These are phyloP conservation scores for Agriotes lineatus DNA, from an alignment of 2,888 invertebrate genomes.

Conservation along the genomic window DNA sequence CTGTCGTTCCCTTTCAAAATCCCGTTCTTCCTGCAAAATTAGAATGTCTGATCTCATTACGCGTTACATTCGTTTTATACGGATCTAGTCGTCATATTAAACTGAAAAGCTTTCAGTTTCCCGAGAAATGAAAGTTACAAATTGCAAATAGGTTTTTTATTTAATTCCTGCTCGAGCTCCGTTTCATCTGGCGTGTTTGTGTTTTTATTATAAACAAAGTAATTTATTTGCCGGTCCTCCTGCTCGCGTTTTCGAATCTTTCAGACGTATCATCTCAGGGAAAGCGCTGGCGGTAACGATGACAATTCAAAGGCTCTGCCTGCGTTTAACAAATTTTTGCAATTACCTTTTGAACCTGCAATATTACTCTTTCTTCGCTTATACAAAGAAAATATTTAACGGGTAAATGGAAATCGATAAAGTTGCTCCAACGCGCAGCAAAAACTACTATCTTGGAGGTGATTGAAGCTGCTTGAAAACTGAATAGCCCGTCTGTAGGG, in stretches of 20 bases:
- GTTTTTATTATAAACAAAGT: slow-evolving; percentile 33
- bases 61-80: slow-evolving; percentile 44
- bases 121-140: slow-evolving; percentile 43
- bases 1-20: slow-evolving; percentile 44
- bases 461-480: slow-evolving; percentile 43
- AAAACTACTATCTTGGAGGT: slow-evolving; percentile 37
- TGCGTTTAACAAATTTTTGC: slow-evolving; percentile 17
- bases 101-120: slow-evolving; percentile 44
- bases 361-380: slow-evolving; percentile 19
- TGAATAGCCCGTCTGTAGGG: slow-evolving; percentile 39
- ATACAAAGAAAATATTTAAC: slow-evolving; percentile 36
- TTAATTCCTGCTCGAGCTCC: slow-evolving; percentile 39
- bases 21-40: slow-evolving; percentile 46
- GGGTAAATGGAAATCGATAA: slow-evolving; percentile 44
- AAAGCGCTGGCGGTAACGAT: background rate
- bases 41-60: slow-evolving; percentile 49
- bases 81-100: slow-evolving; percentile 45
- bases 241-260: slow-evolving; percentile 1
- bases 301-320: slow-evolving; percentile 6
- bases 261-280: background rate
- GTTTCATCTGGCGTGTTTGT: slow-evolving; percentile 34
- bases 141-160: slow-evolving; percentile 45
- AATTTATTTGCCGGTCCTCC: slow-evolving; percentile 24
- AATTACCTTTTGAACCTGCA: slow-evolving; percentile 24
- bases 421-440: slow-evolving; percentile 15